Percentiles rank a stretch among this genome's conserved stretches.
These are phyloP conservation scores for Champsocephalus gunnari DNA, from an alignment of 2,797 vertebrate species.

Conservation along the genomic window DNA sequence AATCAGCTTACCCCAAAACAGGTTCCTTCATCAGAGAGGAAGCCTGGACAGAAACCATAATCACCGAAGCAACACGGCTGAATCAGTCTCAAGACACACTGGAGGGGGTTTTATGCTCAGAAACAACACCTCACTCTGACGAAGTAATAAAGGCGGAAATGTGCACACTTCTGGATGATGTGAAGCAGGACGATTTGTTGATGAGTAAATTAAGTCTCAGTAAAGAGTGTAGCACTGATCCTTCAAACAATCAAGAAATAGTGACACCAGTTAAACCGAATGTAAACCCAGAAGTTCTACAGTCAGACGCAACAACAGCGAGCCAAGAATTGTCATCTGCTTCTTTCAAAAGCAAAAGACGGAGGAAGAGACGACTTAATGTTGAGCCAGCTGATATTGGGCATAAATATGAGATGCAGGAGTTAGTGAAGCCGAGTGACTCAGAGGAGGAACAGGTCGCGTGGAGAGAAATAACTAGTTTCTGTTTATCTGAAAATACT, in stretches of 20 bases:
- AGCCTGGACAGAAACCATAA: conserved; percentile 36
- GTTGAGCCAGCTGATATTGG: conserved; percentile 59
- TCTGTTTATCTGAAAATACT: conserved; percentile 31
- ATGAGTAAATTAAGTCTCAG: conserved; percentile 6
- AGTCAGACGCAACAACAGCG: conserved; percentile 3
- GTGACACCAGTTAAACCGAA: conserved; percentile 22
- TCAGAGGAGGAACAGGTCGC: conserved; percentile 71
- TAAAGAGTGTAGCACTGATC: conserved; percentile 31
- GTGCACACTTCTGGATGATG: conserved; percentile 22
- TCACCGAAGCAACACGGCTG: conserved; percentile 35
- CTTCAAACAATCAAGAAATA: conserved; percentile 8
- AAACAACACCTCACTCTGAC: conserved; percentile 28
- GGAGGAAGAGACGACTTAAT: conserved; percentile 78
- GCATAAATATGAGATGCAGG: conserved; percentile 48
- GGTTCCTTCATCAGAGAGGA: conserved; percentile 64
- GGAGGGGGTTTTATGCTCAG: conserved; percentile 8
- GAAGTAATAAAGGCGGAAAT: conserved; percentile 19
- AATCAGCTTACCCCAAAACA: conserved; percentile 44
- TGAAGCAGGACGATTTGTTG: conserved; percentile 8
- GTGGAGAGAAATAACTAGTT: conserved; percentile 34
- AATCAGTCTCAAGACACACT: conserved; percentile 39
- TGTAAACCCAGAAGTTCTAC: conserved; percentile 21
- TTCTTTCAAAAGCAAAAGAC: conserved; percentile 78
- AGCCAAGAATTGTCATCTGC: conserved; percentile 47
- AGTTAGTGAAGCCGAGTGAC: conserved; percentile 57